phyloP scores from a whole-genome alignment of 1,140 invertebrate genomes.

The Zaprionus taronus region DNA sequence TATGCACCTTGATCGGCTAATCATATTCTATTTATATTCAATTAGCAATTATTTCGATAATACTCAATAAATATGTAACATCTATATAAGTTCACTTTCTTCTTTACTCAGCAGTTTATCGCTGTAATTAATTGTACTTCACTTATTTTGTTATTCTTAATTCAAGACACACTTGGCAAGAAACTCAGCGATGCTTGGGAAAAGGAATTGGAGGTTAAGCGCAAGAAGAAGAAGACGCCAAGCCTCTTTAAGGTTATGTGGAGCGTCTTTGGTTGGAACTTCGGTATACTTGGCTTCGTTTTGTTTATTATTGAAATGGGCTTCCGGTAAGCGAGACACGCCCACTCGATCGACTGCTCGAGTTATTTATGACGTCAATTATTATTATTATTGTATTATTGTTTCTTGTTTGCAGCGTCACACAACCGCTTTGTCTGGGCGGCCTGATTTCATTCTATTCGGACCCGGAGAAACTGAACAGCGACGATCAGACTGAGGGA shows the following conservation, averaged over 20 bases:
- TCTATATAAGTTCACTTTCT: background rate
- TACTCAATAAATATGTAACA: background rate
- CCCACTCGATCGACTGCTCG: constrained; percentile 1
- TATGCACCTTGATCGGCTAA: background rate
- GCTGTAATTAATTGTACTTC: background rate
- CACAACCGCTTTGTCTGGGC: constrained; percentile 90
- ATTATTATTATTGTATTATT: constrained; percentile 25
- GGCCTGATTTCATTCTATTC: constrained; percentile 89
- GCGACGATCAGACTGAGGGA: constrained; percentile 86
- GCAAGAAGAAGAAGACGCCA: constrained; percentile 74
- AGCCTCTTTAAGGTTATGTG: constrained; percentile 71
- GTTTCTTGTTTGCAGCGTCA: constrained; percentile 86
- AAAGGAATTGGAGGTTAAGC: constrained; percentile 70
- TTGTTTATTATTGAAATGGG: constrained; percentile 78
- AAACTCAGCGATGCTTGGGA: constrained; percentile 77
- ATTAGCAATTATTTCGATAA: background rate
- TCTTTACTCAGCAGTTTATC: background rate
- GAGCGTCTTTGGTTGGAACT: constrained; percentile 74
- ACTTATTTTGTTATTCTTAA: background rate
- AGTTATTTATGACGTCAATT: constrained; percentile 59
- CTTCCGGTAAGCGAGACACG: constrained; percentile 70
- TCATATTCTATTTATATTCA: background rate
- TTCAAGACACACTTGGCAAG: constrained; percentile 66
- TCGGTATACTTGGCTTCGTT: constrained; percentile 67
- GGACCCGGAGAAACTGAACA: constrained; percentile 81